A percentile compares a stretch with the other conserved stretches of the same genome.
phyloP scores from a whole-genome alignment of 1,140 invertebrate species.

The Bombus huntii region DNA sequence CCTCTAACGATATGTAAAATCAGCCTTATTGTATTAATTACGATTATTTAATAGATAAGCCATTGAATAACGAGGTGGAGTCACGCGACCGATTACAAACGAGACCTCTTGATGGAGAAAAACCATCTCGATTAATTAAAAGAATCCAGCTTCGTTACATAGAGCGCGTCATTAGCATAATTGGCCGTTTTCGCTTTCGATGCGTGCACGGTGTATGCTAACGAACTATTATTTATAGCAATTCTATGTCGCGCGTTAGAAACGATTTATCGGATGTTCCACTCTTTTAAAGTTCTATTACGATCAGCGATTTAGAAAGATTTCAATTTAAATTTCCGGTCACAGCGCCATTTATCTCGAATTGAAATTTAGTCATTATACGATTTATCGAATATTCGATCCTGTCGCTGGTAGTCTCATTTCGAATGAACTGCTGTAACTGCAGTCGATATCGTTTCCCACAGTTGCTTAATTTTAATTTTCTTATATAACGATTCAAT shows the following conservation, averaged over 20 bases:
- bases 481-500: background rate
- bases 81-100: background rate
- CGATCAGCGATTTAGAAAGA: background rate
- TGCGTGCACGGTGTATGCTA: background rate
- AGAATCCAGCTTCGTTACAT: background rate
- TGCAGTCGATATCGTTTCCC: constrained; percentile 44
- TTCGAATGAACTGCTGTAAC: constrained; percentile 16
- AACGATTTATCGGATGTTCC: background rate
- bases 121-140: background rate
- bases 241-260: no score
- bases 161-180: background rate
- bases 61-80: background rate
- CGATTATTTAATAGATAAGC: background rate
- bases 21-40: background rate
- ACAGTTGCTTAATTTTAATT: background rate
- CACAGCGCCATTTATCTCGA: background rate
- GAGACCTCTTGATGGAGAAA: background rate
- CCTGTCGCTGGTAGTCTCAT: background rate
- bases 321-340: background rate
- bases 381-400: constrained; percentile 23
- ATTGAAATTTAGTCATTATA: constrained; percentile 36
- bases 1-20: background rate
- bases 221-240: background rate
- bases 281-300: background rate
- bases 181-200: constrained; percentile 9